A percentile compares a stretch with the other conserved stretches of the same genome.
phyloP scores from a whole-genome alignment of 2,797 vertebrate species.

The Antrozous pallidus region DNA sequence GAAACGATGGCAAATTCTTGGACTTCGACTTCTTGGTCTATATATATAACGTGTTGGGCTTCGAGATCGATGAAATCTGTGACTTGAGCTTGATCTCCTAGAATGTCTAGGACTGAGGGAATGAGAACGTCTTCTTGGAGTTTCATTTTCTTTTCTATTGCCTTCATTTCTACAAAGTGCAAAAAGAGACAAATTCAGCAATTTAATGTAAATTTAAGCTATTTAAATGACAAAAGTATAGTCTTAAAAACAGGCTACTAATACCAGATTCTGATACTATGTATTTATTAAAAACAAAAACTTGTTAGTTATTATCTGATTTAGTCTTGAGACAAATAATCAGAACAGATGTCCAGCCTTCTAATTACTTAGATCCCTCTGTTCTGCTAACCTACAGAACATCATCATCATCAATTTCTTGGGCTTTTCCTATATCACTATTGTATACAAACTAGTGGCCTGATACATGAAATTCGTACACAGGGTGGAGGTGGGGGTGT shows the following conservation, averaged over 20 bases:
- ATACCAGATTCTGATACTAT: background rate
- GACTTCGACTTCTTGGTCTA: conserved; percentile 81
- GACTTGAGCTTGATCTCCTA: conserved; percentile 76
- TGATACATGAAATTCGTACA: too few species aligned
- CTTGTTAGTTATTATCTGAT: background rate
- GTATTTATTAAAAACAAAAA: conserved; percentile 33
- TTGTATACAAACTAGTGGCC: background rate
- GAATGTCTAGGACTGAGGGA: conserved; percentile 80
- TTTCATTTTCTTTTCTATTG: conserved; percentile 80
- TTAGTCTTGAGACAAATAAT: background rate
- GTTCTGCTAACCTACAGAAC: background rate
- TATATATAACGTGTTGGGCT: conserved; percentile 77
- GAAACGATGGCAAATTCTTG: conserved; percentile 67
- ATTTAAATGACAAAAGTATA: background rate
- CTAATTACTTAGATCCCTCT: background rate
- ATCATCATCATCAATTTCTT: background rate
- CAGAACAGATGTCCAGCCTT: background rate
- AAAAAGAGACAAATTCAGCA: background rate
- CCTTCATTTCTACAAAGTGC: conserved; percentile 73
- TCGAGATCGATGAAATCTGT: conserved; percentile 75
- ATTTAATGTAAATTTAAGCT: conserved; percentile 49
- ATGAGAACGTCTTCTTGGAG: conserved; percentile 78
- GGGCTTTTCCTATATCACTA: background rate
- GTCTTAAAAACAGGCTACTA: conserved; percentile 23
- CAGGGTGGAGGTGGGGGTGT: too few species aligned